Evolutionary conservation across 2,113 vertebrate genomes (phyloP), one percentile per base, ranked within the genome.

Genomic region (Corvus moneduloides): DNA sequence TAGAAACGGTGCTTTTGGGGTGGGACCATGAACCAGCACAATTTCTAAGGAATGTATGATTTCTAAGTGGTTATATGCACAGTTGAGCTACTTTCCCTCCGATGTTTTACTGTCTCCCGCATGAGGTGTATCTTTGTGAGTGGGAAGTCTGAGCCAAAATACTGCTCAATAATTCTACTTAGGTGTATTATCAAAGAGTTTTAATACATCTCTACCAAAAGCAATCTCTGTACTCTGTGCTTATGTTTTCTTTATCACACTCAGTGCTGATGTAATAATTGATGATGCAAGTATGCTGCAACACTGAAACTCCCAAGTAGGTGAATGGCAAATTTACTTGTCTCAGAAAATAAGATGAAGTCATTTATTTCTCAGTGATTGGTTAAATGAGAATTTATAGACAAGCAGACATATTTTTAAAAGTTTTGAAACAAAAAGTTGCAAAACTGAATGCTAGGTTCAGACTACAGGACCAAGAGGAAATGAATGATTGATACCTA

Each of bases 401-500:
- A 96, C 93, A 92, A 97, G 85, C 94, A 98, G 96, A 97, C 97
- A 90, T 97, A 93, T 97, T 97, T 94, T 97, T 97, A 98, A 89
- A 95, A 72, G 68, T 96, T 92, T 32, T 78, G 94, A 97, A 98
- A 97, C 95, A 96, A 97, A 97, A 90, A 87, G 35, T 93, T 97
- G 84, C 80, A 91, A 76, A 97, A 96, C 88, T 83, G 91, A 97
- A 83, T 86, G 59, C 89, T 87, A 64, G 7, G 41, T 90, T 91
- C 66, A 93, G 83, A 84, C 84, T 91, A 69, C 21, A 94, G 79
- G 64, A 93, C 58, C 4, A 17, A 90, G 85, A 97, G 94, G 95
- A 98, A 98, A 95, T 98, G 86, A 97, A 95, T 98, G 98, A 99
- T 97, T 98, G 98, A 98, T 99, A 98, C 81, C 82, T 97, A 97